phyloP scores from a whole-genome alignment of 2,888 invertebrate genomes.

The Rhabditophanes sp. region DNA sequence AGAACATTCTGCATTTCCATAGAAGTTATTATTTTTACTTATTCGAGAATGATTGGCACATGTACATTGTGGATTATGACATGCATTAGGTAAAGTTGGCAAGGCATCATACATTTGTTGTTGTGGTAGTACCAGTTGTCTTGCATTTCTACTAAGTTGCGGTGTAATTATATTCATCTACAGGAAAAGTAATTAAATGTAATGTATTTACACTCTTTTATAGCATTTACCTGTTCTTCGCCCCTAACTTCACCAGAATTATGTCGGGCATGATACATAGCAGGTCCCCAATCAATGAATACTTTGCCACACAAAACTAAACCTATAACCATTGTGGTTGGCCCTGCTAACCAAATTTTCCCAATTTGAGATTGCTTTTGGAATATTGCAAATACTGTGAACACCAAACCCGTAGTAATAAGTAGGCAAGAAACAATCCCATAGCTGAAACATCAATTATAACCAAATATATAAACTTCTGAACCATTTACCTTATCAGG shows the following conservation, averaged over 20 bases:
- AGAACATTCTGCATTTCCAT: too few relatives aligned
- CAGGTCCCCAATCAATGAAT: slow-evolving; percentile 43
- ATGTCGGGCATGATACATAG: slow-evolving; percentile 33
- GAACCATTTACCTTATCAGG: slow-evolving; percentile 29
- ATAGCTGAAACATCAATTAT: slow-evolving; percentile 28
- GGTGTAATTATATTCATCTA: neutral
- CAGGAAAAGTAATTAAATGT: too few relatives aligned
- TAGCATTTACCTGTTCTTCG: slow-evolving; percentile 29
- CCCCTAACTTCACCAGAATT: slow-evolving; percentile 34
- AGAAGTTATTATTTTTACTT: too few relatives aligned
- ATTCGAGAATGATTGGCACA: too few relatives aligned
- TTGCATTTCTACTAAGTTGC: neutral
- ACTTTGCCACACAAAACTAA: slow-evolving; percentile 41
- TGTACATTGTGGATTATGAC: too few relatives aligned
- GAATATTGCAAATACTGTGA: slow-evolving; percentile 43
- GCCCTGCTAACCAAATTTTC: slow-evolving; percentile 13
- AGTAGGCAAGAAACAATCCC: slow-evolving; percentile 39
- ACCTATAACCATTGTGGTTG: slow-evolving; percentile 35
- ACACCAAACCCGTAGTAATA: slow-evolving; percentile 40
- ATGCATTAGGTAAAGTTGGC: too few relatives aligned
- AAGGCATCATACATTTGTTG: too few relatives aligned
- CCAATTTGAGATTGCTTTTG: slow-evolving; percentile 43
- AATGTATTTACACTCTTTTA: too few relatives aligned
- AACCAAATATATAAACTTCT: neutral
- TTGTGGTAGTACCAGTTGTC: too few relatives aligned